Conservation (phyloP, 2,113 vertebrate species). For the Pimephales promelas region DNA sequence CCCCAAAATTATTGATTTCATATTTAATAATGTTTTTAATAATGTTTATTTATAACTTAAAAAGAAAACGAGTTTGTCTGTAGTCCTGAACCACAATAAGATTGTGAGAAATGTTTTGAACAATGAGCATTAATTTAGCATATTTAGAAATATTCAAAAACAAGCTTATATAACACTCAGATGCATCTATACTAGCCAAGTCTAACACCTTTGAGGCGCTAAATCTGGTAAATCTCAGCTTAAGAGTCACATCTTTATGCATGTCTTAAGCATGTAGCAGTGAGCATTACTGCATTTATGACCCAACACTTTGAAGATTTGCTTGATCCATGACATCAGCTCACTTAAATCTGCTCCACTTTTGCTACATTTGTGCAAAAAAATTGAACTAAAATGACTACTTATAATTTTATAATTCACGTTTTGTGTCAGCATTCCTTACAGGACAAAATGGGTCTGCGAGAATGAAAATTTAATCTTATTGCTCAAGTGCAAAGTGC, state of each 20-base stretch:
- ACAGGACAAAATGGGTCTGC: background rate
- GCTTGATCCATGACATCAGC: background rate
- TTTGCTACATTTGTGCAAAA: constrained; percentile 10
- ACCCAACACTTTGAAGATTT: background rate
- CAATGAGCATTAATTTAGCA: too few relatives aligned
- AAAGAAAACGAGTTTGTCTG: too few relatives aligned
- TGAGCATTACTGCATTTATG: background rate
- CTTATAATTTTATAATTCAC: background rate
- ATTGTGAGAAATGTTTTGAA: too few relatives aligned
- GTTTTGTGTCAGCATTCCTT: background rate
- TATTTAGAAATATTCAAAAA: too few relatives aligned
- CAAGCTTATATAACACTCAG: too few relatives aligned
- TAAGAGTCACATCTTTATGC: too few relatives aligned
- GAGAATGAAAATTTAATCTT: constrained; percentile 31
- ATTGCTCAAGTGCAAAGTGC: constrained; percentile 30
- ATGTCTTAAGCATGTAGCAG: background rate
- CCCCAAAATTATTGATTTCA: background rate
- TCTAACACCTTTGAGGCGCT: background rate
- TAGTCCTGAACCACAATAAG: too few relatives aligned
- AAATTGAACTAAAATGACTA: background rate
- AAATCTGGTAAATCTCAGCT: background rate
- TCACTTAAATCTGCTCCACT: constrained; percentile 5
- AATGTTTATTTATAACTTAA: background rate
- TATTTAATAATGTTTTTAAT: too few relatives aligned
- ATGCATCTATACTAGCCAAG: background rate